Evolutionary conservation across 2,888 invertebrate genomes (phyloP), one percentile per base, ranked within the genome.

Genomic region (Athrips mouffetella): DNA sequence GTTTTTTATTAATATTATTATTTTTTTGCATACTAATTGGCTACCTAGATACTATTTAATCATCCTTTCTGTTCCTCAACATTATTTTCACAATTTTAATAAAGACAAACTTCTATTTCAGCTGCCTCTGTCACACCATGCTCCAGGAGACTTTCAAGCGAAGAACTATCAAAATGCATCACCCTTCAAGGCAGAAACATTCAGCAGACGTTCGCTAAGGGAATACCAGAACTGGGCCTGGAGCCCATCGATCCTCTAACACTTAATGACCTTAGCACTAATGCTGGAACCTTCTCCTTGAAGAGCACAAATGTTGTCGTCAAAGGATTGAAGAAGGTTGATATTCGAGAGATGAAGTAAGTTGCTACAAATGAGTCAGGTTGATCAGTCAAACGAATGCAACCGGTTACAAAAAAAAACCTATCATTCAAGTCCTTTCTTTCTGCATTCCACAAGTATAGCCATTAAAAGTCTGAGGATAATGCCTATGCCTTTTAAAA

Each of bases 201-300:
- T 10, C 49, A 52, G 13, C 35, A 51, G 1, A 39, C 41, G 3
- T 57, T 60, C 35, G 51, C 49, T 1, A 49, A 57, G 27, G 62
- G 62, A 3, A 33, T 60, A 1, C 59, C 62, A 1, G 58, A 59
- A 23, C 47, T 55, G 2, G 48, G 44, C 6, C 20, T 60, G 1
- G 60, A 62, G 11, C 48, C 53, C 2, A 16, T 60, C 25, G 62
- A 62, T 20, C 62, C 62, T 1, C 30, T 62, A 15, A 31, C 46
- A 0, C 48, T 62, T 1, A 47, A 49, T 1, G 51, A 60, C 18
- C 44, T 62, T 21, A 18, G 40, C 0, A 55, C 59, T 0, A 53
- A 46, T 3, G 52, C 60, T 29, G 59, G 60, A 0, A 55, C 54
- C 6, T 59, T 62, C 41, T 45, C 20, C 10, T 47, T 62, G 2